Evolutionary conservation across 2,888 invertebrate genomes (phyloP), one percentile per base, ranked within the genome.

Genomic region (Belgica antarctica): DNA sequence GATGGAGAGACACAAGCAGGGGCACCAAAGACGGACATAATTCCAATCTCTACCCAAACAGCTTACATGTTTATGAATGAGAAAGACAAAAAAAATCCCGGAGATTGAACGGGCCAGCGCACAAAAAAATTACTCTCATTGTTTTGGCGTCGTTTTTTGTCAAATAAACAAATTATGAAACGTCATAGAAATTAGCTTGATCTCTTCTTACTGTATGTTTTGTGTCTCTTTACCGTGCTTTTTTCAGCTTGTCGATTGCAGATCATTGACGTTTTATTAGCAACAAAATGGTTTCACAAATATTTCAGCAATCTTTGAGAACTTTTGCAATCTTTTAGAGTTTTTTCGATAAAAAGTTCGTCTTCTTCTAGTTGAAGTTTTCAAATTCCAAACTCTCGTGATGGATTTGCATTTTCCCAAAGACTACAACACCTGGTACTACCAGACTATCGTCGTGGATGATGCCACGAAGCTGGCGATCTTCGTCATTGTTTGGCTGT

Each of bases 131-230:
- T 52, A 52, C 52, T 52, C 52, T 22, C 52, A 52, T 52, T 52
- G 52, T 52, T 59, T 59, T 24, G 25, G 22, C 1, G 5, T 59
- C 22, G 24, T 25, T 59, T 59, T 27, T 59, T 59, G 59, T 59
- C 59, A 59, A 8, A 24, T 59, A 27, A 59, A 59, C 24, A 59
- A 59, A 27, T 59, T 59, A 59, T 59, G 59, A 59, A 27, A 59
- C 59, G n/a, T 59, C 15, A 8, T 15, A 22, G 27, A 27, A 59
- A 59, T 59, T 59, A 59, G n/a, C 59, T 59, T 59, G 59, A 59
- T 59, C 25, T 59, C 59, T 25, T 59, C 27, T 59, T 59, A 59
- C 25, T 25, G 2, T 5, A 31, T 31, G 5, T 31, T 8, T 31
- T 31, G 34, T 12, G 22, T 17, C 22, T 22, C 22, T 52, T 52